Evolutionary conservation across 2,888 invertebrate genomes (phyloP), one percentile per base, ranked within the genome.

Genomic region (Thalpophila matura): DNA sequence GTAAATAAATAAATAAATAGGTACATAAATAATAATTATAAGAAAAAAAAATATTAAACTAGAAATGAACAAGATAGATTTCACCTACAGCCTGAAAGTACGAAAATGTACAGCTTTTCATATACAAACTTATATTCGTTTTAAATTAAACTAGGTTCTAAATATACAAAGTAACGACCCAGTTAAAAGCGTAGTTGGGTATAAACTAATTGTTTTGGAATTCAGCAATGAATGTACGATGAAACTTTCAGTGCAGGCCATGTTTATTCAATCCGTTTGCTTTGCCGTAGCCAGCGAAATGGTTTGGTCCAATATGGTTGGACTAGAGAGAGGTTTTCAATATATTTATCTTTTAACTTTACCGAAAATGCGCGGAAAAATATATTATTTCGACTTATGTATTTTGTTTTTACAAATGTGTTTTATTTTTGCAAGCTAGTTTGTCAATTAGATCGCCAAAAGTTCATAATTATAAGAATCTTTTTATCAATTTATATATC

Each of bases 191-290:
- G 18, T 9, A 12, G 26, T 33, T 50, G 27, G 14, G 24, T 31
- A 14, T 57, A 37, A 40, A 51, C 38, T 51, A 57, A 66, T 56
- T 73, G 50, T 66, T 69, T 68, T 47, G 33, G 12, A 43, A 53
- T 53, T 12, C 43, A 35, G 27, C 27, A 38, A 26, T 50, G 45
- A 72, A 49, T 57, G 12, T 26, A 47, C 12, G 24, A n/a, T 73
- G 31, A 47, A 66, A 37, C 18, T 73, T 57, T 57, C 26, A 57
- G 35, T 33, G 18, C 27, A 22, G 9, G n/a, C 5, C n/a, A 53
- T 47, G 33, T 58, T 69, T 53, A 73, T 66, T 53, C 10, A 66
- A 38, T 66, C 74, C 37, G 51, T 51, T 46, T 18, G 31, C 20
- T 51, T 42, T 37, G n/a, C 14, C 12, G 10, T 7, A 22, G 37